Evolutionary conservation across 2,797 vertebrate genomes (phyloP).

Genomic region (Alauda arvensis): DNA sequence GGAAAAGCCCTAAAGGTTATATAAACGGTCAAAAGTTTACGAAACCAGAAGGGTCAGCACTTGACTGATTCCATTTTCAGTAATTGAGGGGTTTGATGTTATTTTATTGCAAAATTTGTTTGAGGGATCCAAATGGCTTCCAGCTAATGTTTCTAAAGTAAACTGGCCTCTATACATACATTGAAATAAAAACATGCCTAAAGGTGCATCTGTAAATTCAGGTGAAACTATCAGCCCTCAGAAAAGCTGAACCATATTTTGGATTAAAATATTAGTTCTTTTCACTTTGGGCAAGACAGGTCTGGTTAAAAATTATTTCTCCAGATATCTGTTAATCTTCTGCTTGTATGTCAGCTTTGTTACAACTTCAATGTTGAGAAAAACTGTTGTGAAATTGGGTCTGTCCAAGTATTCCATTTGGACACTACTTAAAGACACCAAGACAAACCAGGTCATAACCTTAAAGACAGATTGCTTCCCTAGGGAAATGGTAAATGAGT

Average conservation of each 20-base stretch:
- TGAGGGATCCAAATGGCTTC: not conserved
- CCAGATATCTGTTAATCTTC: not conserved
- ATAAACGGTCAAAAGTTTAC: conserved; percentile 48
- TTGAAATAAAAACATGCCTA: not conserved
- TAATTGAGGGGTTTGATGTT: not conserved
- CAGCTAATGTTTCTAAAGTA: not conserved
- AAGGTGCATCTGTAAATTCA: not conserved
- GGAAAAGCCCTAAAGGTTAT: conserved; percentile 59
- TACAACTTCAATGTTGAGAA: not conserved
- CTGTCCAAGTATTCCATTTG: not conserved
- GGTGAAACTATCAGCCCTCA: not conserved
- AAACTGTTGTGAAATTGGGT: not conserved
- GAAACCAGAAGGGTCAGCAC: conserved; percentile 42
- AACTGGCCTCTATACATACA: not conserved
- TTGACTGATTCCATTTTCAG: not conserved
- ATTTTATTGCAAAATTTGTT: conserved; percentile 10
- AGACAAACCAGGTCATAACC: not conserved
- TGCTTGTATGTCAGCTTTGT: not conserved
- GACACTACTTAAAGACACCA: not conserved
- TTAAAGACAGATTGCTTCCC: not conserved
- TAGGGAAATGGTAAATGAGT: not conserved
- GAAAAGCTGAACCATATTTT: not conserved
- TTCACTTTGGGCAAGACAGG: not conserved
- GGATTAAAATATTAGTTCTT: not conserved
- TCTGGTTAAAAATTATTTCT: not conserved